Evolutionary conservation across 35 echinoderm and acorn worm species (phyloP).

Genomic region (Apostichopus japonicus): DNA sequence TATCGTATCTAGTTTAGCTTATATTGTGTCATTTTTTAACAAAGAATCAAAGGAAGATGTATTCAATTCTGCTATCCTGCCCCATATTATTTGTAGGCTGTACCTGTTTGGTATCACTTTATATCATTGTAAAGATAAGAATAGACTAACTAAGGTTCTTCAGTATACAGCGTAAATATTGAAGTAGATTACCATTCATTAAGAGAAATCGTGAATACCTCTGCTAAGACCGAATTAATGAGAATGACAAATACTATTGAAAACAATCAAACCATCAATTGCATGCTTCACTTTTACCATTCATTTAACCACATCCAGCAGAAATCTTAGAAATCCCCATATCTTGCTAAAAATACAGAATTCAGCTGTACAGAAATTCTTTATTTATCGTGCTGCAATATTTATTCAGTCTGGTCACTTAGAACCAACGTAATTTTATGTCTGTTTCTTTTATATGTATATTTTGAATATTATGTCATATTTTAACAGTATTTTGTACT

Average conservation of each 20-base stretch:
- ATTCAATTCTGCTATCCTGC: neutral
- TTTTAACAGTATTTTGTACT: too few species aligned
- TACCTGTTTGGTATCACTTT: neutral
- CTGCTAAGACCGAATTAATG: neutral
- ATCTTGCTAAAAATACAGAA: too few species aligned
- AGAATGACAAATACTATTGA: too few species aligned
- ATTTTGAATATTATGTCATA: too few species aligned
- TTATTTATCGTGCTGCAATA: too few species aligned
- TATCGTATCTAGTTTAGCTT: too few species aligned
- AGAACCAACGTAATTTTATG: too few species aligned
- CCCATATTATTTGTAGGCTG: neutral
- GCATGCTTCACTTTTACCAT: neutral
- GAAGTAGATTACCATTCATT: neutral
- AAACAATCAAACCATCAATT: neutral
- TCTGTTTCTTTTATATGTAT: too few species aligned
- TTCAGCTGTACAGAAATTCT: too few species aligned
- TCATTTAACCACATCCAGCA: too few species aligned
- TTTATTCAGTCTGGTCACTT: too few species aligned
- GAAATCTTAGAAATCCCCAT: too few species aligned
- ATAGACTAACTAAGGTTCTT: neutral
- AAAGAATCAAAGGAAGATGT: neutral
- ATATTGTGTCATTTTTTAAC: neutral
- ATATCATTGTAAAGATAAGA: slow-evolving; percentile 2
- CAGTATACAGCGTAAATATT: neutral
- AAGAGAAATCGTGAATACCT: neutral